phyloP scores from a whole-genome alignment of 1,140 invertebrate genomes.

The Phortica variegata region DNA sequence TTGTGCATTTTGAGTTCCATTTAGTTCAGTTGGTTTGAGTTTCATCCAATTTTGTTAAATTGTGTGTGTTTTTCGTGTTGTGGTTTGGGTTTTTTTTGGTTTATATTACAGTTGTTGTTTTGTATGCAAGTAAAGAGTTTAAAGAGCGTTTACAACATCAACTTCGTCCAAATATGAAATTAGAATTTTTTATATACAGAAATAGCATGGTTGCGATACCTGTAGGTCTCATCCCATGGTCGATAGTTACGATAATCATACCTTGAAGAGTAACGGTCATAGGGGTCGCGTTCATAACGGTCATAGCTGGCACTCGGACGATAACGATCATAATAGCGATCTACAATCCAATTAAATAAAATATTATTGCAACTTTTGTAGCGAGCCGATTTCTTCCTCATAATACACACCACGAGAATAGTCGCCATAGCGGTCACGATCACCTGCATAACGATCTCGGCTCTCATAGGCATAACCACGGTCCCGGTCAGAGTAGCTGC shows the following conservation, averaged over 20 bases:
- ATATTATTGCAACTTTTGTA: no score
- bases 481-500: conserved; percentile 27
- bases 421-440: conserved; percentile 16
- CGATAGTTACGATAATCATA: conserved; percentile 58
- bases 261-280: conserved; percentile 53
- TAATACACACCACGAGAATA: no score
- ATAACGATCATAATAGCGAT: conserved; percentile 48
- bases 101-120: conserved; percentile 13
- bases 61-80: conserved; percentile 26
- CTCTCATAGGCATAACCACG: conserved; percentile 24
- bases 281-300: conserved; percentile 40
- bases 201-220: conserved; percentile 41
- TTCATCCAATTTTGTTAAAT: conserved; percentile 38
- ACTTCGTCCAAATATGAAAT: conserved; percentile 3
- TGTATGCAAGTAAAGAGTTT: conserved; percentile 43
- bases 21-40: conserved; percentile 17
- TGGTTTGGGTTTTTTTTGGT: conserved; percentile 10
- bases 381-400: no score
- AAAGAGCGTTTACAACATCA: conserved; percentile 24
- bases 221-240: conserved; percentile 58
- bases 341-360: conserved; percentile 15
- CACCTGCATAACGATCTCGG: conserved; percentile 39
- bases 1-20: conserved; percentile 27
- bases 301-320: conserved; percentile 33
- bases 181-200: conserved; percentile 8